Evolutionary conservation across 2,797 vertebrate species (phyloP).

Genomic region (Coreius guichenoti): DNA sequence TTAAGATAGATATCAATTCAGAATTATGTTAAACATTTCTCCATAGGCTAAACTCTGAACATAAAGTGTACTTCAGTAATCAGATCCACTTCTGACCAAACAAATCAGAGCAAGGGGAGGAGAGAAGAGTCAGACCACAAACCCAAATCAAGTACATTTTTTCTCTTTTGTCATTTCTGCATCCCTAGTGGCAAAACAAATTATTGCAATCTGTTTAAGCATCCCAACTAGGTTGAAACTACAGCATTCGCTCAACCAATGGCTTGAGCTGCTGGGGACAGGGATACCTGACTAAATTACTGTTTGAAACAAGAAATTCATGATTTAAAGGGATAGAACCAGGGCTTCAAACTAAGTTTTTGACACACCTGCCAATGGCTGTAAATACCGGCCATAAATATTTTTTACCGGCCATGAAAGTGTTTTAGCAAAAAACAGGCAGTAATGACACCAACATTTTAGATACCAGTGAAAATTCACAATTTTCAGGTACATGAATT

Average conservation of each 20-base stretch:
- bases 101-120: not conserved
- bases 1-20: conserved; percentile 76
- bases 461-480: too few species aligned
- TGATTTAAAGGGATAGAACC: not conserved
- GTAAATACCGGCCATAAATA: too few species aligned
- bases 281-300: not conserved
- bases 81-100: not conserved
- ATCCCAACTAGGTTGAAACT: not conserved
- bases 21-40: conserved; percentile 75
- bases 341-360: not conserved
- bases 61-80: conserved; percentile 66
- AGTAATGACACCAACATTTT: too few species aligned
- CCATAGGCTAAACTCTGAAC: conserved; percentile 61
- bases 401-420: too few species aligned
- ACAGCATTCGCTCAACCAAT: not conserved
- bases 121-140: not conserved
- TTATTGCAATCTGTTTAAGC: not conserved
- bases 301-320: not conserved
- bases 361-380: not conserved
- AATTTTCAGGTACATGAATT: too few species aligned
- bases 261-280: too few species aligned
- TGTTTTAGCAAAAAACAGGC: too few species aligned
- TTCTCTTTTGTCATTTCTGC: not conserved
- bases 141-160: not conserved
- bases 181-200: not conserved